phyloP scores from a whole-genome alignment of 2,113 vertebrate species.

The Cynoglossus semilaevis region DNA sequence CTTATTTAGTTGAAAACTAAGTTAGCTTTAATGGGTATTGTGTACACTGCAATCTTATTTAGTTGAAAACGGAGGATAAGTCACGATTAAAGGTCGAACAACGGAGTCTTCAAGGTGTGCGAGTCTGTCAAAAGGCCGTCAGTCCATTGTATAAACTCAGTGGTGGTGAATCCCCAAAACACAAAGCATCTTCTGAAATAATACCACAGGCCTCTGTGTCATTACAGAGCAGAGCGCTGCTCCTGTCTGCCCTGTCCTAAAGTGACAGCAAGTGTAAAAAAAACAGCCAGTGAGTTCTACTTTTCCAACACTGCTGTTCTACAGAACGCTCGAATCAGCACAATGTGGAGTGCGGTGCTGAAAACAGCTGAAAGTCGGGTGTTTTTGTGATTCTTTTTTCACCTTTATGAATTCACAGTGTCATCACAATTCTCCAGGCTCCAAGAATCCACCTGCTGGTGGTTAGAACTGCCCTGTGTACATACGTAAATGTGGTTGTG shows the following conservation, averaged over 20 bases:
- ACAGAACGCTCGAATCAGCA: constrained; percentile 27
- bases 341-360: constrained; percentile 29
- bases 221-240: constrained; percentile 6
- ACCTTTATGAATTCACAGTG: constrained; percentile 1
- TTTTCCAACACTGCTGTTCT: constrained; percentile 13
- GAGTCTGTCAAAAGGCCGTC: neutral
- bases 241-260: constrained; percentile 17
- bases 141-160: constrained; percentile 3
- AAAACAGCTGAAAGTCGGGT: constrained; percentile 26
- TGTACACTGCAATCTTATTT: no score
- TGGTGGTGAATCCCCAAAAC: neutral
- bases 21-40: no score
- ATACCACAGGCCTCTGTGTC: constrained; percentile 3
- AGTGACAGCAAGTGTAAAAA: constrained; percentile 44
- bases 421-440: constrained; percentile 2
- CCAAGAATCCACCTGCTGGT: neutral
- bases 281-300: constrained; percentile 6
- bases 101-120: neutral
- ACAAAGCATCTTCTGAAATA: constrained; percentile 7
- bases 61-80: no score
- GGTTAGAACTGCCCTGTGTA: neutral
- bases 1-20: no score
- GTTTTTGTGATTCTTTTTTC: neutral
- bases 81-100: no score
- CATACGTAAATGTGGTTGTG: neutral